These are phyloP conservation scores for Chloroceryle inda DNA, from an alignment of 2,797 vertebrate species.

Conservation along the genomic window DNA sequence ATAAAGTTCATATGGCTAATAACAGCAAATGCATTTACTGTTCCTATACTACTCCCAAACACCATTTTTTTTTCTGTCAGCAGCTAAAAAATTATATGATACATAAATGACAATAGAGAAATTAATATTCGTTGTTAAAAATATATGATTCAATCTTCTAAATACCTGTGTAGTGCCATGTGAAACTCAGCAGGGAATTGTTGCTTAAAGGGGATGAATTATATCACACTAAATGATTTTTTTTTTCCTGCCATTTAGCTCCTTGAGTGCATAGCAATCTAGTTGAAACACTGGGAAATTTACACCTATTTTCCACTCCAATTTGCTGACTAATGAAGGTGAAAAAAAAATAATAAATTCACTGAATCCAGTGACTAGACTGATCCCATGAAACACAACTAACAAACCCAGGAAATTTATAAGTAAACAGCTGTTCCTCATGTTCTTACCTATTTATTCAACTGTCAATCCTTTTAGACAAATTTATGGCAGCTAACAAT, in stretches of 20 bases:
- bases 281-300: neutral
- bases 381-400: neutral
- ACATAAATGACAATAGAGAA: constrained; percentile 6
- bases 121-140: constrained; percentile 32
- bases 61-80: neutral
- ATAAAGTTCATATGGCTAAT: neutral
- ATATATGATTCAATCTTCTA: constrained; percentile 52
- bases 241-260: neutral
- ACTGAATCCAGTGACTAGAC: neutral
- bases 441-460: neutral
- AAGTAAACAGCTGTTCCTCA: neutral
- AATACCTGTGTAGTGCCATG: neutral
- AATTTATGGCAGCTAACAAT: neutral
- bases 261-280: neutral
- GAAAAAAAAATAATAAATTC: neutral
- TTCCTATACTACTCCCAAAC: neutral
- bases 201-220: constrained; percentile 17
- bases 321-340: neutral
- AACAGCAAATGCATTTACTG: neutral
- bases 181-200: constrained; percentile 39
- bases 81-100: constrained; percentile 1
- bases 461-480: neutral
- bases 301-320: neutral
- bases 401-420: neutral
- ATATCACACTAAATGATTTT: neutral